These are phyloP conservation scores for Nothocercus julius DNA, from an alignment of 2,113 vertebrate species.

Conservation along the genomic window DNA sequence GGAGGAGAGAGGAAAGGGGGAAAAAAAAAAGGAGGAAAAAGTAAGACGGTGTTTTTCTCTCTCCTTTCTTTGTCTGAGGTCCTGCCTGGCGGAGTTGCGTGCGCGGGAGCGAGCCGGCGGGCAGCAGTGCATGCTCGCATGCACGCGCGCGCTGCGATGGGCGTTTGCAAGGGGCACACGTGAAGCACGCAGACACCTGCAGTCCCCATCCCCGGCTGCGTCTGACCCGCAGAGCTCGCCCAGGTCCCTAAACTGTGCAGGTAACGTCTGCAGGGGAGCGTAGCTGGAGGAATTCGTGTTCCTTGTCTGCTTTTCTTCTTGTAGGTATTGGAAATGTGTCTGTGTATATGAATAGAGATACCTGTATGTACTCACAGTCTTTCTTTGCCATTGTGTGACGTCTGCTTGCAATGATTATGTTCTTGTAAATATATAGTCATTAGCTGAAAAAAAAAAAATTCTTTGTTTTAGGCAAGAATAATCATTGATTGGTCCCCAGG, in stretches of 20 bases:
- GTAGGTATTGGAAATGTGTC: accelerated
- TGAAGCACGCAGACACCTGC: not conserved
- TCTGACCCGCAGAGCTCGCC: no score
- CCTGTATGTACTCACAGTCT: accelerated
- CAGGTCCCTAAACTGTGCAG: accelerated
- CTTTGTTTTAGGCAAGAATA: not conserved
- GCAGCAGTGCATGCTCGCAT: not conserved
- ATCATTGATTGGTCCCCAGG: not conserved
- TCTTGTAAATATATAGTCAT: not conserved
- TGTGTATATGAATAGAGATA: accelerated
- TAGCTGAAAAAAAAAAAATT: not conserved
- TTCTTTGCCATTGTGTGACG: not conserved
- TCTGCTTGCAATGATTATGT: not conserved
- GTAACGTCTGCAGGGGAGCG: not conserved
- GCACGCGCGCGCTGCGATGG: accelerated
- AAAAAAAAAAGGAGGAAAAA: not conserved
- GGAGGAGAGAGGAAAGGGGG: not conserved
- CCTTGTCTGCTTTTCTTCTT: not conserved
- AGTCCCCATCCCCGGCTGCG: not conserved
- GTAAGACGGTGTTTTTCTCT: constrained; percentile 42
- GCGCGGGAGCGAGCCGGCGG: not conserved
- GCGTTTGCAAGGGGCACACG: not conserved
- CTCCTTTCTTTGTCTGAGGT: constrained; percentile 65
- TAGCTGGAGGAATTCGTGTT: not conserved
- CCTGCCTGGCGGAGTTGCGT: constrained; percentile 24